A percentile compares a stretch with the other conserved stretches of the same genome.
Conservation (phyloP, 2,888 invertebrate species). For the Drosophila melanocephala region DNA sequence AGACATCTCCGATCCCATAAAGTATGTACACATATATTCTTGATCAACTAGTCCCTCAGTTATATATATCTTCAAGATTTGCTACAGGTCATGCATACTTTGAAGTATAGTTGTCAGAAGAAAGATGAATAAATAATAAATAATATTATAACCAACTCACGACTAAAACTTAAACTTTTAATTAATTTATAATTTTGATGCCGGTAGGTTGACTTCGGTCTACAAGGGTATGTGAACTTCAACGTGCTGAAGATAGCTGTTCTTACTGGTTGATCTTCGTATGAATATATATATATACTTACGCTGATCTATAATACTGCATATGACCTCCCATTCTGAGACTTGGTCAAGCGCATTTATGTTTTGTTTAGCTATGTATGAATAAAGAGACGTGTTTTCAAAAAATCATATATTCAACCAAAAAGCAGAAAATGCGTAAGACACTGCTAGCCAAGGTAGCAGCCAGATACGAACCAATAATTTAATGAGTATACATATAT, state of each 20-base stretch:
- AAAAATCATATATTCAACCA: background rate
- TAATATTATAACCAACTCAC: background rate
- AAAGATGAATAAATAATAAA: background rate
- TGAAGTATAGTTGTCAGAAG: background rate
- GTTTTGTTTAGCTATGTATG: background rate
- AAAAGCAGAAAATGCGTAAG: background rate
- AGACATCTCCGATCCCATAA: background rate
- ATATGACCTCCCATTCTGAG: background rate
- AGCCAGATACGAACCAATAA: background rate
- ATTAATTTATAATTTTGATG: background rate
- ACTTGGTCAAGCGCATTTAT: background rate
- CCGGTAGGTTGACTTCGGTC: background rate
- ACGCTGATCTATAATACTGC: background rate
- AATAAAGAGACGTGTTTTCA: background rate
- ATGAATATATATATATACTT: no score
- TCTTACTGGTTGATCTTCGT: no score
- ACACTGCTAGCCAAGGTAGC: slow-evolving; percentile 1
- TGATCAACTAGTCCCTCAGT: background rate
- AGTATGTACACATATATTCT: background rate
- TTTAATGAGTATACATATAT: background rate
- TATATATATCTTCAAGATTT: background rate
- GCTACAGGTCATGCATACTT: background rate
- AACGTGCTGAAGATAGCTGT: background rate
- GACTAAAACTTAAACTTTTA: background rate
- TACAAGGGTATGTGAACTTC: background rate